Evolutionary conservation across 2,888 invertebrate genomes (phyloP).

Genomic region (Bursaphelenchus okinawaensis): DNA sequence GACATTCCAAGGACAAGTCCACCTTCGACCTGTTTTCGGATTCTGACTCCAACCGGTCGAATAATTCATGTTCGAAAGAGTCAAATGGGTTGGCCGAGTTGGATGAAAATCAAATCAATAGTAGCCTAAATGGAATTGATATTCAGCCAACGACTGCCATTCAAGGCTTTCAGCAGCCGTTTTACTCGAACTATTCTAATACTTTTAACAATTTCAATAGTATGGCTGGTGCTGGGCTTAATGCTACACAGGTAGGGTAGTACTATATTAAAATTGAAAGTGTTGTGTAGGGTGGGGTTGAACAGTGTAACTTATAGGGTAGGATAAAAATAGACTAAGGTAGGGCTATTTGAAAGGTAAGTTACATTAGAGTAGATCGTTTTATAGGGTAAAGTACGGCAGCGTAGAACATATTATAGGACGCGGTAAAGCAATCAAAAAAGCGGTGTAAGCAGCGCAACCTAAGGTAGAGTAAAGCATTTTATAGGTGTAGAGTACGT

Average conservation of each 20-base stretch:
- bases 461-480: too few species aligned
- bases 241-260: neutral
- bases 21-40: neutral
- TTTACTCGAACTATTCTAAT: neutral
- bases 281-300: too few species aligned
- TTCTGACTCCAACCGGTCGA: slow-evolving; percentile 4
- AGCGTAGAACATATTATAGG: too few species aligned
- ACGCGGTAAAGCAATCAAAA: too few species aligned
- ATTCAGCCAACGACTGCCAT: neutral
- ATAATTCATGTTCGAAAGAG: slow-evolving; percentile 1
- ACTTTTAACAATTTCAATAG: neutral
- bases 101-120: slow-evolving; percentile 2
- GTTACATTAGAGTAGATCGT: too few species aligned
- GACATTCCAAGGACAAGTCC: neutral
- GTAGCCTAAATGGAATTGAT: neutral
- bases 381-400: too few species aligned
- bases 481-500: too few species aligned
- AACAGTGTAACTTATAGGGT: too few species aligned
- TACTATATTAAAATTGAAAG: too few species aligned
- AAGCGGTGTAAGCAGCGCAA: too few species aligned
- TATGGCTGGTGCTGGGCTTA: neutral
- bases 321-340: too few species aligned
- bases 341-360: too few species aligned
- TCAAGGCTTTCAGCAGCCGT: neutral
- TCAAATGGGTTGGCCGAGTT: neutral